Base-by-base conservation (phyloP, 2,797 vertebrate species). In the Cirrhinus mrigala region DNA sequence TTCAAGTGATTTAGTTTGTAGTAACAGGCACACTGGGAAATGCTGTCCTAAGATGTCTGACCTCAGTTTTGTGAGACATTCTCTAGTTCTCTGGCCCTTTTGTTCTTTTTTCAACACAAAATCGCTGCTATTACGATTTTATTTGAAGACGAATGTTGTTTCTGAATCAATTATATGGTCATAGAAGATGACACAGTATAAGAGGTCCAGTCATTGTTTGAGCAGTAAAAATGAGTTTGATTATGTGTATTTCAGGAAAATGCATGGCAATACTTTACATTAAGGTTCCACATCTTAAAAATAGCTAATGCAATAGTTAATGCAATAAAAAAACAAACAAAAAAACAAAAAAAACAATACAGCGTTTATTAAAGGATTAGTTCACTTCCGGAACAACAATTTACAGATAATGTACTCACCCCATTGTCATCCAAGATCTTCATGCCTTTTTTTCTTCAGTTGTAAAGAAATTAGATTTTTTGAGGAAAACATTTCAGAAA, bases 11-110 rank as follows among this genome's bases (percentile, higher is more conserved):
- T 93, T 91, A 86, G 88, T 93, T 93, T 91, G 90, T 89, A 90
- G 88, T 88, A 1, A 86, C 81, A 70, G 66, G 85, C 74, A 81
- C 91, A 88, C 88, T n/a, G 92, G 92, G 92, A 95, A 88, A 92
- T 91, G 90, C 92, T 93, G 93, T 95, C 92, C 92, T 90, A 92
- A 91, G 88, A 90, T 92, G 91, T 93, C 92, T 88, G 85, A 58
- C 90, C 71, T 91, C 76, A 85, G 90, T 86, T 90, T 92, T 92
- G 84, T 46, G 68, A 85, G 62, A 85, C 86, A 60, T 87, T 85
- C 86, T 85, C 56, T 62, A 85, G 86, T 89, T 90, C 75, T 79
- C 54, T 81, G 86, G 89, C 85, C 86, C 80, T 82, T 93, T 92
- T 91, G 90, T 92, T 90, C 87, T 84, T 89, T 90, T 80, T 62